phyloP scores from a whole-genome alignment of 2,113 vertebrate species.

The Alouatta palliata region DNA sequence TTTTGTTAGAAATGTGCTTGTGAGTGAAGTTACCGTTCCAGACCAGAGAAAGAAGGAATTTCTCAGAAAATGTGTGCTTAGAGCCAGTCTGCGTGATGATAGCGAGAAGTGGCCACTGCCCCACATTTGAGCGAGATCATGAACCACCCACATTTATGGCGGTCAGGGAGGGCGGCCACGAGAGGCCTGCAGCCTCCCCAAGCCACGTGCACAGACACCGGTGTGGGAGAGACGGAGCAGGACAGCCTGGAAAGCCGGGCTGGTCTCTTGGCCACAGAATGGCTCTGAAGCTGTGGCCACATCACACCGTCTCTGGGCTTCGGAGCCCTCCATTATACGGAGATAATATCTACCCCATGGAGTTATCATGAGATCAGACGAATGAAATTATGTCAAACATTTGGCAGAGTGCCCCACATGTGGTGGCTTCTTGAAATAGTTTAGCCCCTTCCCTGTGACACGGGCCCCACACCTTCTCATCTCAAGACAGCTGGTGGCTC shows the following conservation, averaged over 20 bases:
- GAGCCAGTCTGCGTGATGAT: background rate
- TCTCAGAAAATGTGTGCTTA: background rate
- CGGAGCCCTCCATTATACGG: background rate
- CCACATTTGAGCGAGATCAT: background rate
- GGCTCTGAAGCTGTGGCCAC: background rate
- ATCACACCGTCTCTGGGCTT: background rate
- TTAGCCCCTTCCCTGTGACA: background rate
- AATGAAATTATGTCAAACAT: background rate
- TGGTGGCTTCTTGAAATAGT: background rate
- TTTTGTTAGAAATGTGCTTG: background rate
- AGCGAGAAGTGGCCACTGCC: background rate
- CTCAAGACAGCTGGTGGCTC: background rate
- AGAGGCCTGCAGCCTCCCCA: background rate
- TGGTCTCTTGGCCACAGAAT: background rate
- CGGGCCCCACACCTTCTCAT: background rate
- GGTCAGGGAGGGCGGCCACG: background rate
- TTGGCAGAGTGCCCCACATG: background rate
- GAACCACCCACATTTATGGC: background rate
- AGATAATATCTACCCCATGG: background rate
- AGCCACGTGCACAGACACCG: background rate
- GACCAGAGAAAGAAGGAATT: background rate
- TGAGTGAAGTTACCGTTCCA: background rate
- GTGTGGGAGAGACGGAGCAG: no score
- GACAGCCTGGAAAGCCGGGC: fast-evolving
- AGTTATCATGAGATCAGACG: background rate